These are phyloP conservation scores for Neopipo cinnamomea DNA, from an alignment of 2,113 vertebrate genomes.

Conservation along the genomic window DNA sequence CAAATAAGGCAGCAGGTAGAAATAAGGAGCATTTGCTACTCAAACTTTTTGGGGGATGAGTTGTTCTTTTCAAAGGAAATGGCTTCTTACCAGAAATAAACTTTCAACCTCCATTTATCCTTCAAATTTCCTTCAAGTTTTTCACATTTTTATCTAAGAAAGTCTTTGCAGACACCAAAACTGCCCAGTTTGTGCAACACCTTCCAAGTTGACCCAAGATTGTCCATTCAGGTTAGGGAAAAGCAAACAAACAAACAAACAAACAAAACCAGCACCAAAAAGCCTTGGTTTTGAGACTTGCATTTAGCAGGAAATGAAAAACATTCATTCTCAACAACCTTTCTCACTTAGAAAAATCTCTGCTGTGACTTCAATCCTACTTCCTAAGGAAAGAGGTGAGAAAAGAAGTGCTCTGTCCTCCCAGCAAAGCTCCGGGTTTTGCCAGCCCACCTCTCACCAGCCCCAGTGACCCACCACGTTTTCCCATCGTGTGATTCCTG, in stretches of 20 bases:
- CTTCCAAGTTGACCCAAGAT: not conserved
- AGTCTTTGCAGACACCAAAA: not conserved
- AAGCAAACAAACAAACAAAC: not conserved
- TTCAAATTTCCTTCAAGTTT: not conserved
- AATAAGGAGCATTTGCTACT: not conserved
- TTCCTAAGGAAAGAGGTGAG: not conserved
- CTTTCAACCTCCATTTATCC: not conserved
- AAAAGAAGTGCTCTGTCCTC: not conserved
- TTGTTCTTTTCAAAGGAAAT: not conserved
- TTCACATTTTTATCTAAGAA: not conserved
- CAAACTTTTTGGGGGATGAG: not conserved
- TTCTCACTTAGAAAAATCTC: not conserved
- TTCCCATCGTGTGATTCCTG: fast-evolving
- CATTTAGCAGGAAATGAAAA: not conserved
- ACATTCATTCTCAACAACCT: not conserved
- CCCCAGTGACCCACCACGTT: not conserved
- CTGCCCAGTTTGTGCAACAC: not conserved
- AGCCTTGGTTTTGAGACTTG: not conserved
- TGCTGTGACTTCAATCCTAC: not conserved
- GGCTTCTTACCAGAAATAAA: not conserved
- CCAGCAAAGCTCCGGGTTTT: not conserved
- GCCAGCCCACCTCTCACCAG: not conserved
- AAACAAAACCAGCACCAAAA: not conserved
- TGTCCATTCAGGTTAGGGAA: not conserved
- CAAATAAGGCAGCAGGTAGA: not conserved